Percentiles rank a stretch among this genome's conserved stretches.
These are phyloP conservation scores for Steinernema khuongi DNA, from an alignment of 1,140 invertebrate genomes.

Conservation along the genomic window DNA sequence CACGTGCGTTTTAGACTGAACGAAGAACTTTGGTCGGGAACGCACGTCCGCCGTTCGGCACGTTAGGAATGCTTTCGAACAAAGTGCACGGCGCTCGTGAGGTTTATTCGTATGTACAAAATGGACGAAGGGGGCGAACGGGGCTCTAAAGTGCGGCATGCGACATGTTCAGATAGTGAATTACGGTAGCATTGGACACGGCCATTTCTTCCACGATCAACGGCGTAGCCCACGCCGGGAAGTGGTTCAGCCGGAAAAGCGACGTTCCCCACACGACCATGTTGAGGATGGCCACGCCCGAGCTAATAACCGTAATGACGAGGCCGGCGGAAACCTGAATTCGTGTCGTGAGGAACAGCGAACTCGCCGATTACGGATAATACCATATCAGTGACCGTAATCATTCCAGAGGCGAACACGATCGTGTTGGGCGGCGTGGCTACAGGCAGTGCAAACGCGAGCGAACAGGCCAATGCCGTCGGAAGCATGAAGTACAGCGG, in stretches of 20 bases:
- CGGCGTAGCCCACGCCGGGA: slow-evolving; percentile 49
- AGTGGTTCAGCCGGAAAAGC: slow-evolving; percentile 51
- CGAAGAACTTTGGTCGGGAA: no score
- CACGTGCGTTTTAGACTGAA: no score
- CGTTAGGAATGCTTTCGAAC: no score
- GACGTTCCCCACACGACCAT: slow-evolving; percentile 41
- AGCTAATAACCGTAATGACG: slow-evolving; percentile 30
- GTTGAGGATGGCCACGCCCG: slow-evolving; percentile 22
- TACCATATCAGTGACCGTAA: slow-evolving; percentile 61
- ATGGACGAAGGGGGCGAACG: no score
- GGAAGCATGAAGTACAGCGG: slow-evolving; percentile 81
- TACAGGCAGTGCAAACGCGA: slow-evolving; percentile 72
- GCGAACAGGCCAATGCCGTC: slow-evolving; percentile 72
- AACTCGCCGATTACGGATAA: neutral
- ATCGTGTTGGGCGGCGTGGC: slow-evolving; percentile 85
- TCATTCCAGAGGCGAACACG: slow-evolving; percentile 66
- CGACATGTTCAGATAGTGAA: neutral
- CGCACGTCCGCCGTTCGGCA: no score
- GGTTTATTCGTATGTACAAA: no score
- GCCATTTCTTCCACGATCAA: neutral
- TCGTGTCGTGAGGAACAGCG: neutral
- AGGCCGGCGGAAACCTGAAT: slow-evolving; percentile 37
- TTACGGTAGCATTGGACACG: neutral
- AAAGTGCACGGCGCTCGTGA: no score
- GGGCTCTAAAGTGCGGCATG: neutral